These are phyloP conservation scores for Asbolus verrucosus DNA, from an alignment of 1,140 invertebrate genomes.

Conservation along the genomic window DNA sequence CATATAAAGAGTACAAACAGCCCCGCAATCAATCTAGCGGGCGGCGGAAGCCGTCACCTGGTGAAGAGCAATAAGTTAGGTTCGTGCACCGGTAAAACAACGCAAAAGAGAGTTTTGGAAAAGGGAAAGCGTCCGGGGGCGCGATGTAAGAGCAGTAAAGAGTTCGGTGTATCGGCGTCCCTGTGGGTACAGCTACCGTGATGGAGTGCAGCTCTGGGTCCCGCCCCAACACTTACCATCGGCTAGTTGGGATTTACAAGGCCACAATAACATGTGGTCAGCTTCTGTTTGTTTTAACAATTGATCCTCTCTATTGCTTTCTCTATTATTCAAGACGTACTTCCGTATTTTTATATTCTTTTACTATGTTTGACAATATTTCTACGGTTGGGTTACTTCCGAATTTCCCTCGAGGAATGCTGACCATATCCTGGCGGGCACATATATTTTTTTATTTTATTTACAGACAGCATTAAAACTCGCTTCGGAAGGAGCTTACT, in stretches of 20 bases:
- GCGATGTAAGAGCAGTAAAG: conserved; percentile 54
- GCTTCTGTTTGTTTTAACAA: conserved; percentile 54
- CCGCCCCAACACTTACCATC: conserved; percentile 46
- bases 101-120: conserved; percentile 48
- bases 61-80: conserved; percentile 48
- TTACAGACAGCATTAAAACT: conserved; percentile 8
- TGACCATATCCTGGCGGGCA: conserved; percentile 19
- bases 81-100: conserved; percentile 20
- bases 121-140: conserved; percentile 47
- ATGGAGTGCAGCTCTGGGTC: conserved; percentile 53
- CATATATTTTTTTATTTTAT: conserved; percentile 34
- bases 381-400: conserved; percentile 57
- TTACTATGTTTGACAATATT: conserved; percentile 58
- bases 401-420: conserved; percentile 55
- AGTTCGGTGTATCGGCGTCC: conserved; percentile 48
- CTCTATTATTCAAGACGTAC: conserved; percentile 52
- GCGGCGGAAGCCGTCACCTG: conserved; percentile 7
- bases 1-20: background rate
- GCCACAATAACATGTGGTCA: conserved; percentile 52
- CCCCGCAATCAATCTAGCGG: conserved; percentile 3
- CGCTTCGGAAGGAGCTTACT: no score
- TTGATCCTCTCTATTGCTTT: conserved; percentile 52
- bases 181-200: conserved; percentile 45
- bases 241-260: conserved; percentile 56
- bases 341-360: conserved; percentile 57